Evolutionary conservation across 2,113 vertebrate species (phyloP), one percentile per base, ranked within the genome.

Genomic region (Muscicapa adusta): DNA sequence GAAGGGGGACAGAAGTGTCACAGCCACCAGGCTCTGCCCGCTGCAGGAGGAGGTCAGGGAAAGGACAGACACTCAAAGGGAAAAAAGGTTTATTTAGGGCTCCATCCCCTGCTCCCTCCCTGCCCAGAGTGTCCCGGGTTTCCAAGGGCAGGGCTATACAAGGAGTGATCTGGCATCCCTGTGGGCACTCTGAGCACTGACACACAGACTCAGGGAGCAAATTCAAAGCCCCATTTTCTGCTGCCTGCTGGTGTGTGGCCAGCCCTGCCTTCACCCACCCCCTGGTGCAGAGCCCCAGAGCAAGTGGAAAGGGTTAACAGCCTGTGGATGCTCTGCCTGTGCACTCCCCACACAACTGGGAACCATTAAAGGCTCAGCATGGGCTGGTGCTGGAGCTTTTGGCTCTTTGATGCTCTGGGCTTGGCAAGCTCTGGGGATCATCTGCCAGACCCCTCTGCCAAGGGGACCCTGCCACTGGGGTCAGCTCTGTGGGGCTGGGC

Each of bases 241-340:
- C 79, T 58, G 51, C 62, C 86, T 72, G 42, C 25, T 56, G 67
- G 77, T 53, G 23, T 18, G 51, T 28, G 47, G 31, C 54, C 79
- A 77, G 75, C 58, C 50, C 2, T 26, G 45, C 31, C 73, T 88
- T 78, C 72, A 38, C 57, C 95, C 89, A 73, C 8, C 19, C 66
- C 51, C 87, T 66, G 19, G 5, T 15, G 18, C 40, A 22, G 33
- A 31, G 76, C 47, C 4, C 13, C 61, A 25, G 84, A 28, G 50
- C 28, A 78, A 43, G 40, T 28, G 1, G 50, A 96, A 92, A 61
- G 80, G 74, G 50, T 96, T 95, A 95, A 95, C 19, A 18, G 72
- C 75, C 87, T 18, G 48, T 7, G 38, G 83, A 83, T 73, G 47
- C 47, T 48, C 47, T 48, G 72, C 77, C 87, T 18, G 19, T 15